Base-by-base conservation (phyloP, 2,888 invertebrate genomes). In the Catotricha subobsoleta region DNA sequence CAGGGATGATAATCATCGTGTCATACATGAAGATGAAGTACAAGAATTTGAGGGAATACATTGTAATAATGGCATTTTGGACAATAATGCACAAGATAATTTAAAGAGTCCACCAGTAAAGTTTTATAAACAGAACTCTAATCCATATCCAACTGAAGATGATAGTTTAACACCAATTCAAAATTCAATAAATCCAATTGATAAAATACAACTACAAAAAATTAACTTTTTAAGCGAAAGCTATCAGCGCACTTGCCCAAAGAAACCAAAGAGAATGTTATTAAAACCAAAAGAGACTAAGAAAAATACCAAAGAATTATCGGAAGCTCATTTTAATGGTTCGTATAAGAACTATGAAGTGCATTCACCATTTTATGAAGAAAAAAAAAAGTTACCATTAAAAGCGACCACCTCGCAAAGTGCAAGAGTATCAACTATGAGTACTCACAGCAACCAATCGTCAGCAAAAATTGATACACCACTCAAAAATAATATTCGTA, bases 71-170 rank as follows among this genome's bases (percentile, higher is more conserved):
- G 23, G 9, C 9, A 23, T 7, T 23, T 5, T 28, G 10, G n/a
- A 28, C n/a, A 28, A 28, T 9, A 12, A 10, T 9, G n/a, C n/a
- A n/a, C n/a, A n/a, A n/a, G 45, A 42, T 15, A 33, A 41, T 5
- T 43, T 31, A 21, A 41, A 43, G 9, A 49, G 47, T 31, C 52
- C 52, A 9, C 52, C 52, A 8, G 37, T 15, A 13, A 47, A 46
- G 40, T 52, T 51, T 36, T 51, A 47, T 35, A 48, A 45, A 21
- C 40, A 47, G 25, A 52, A 49, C 40, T 48, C 47, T 3, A 47
- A 48, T 43, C 52, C 52, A 6, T 52, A 46, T 45, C 29, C 36
- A 9, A 37, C 47, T 20, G 44, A 40, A 16, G 31, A 35, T 10
- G 35, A 23, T 15, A 13, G 7, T 2, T 34, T 21, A 16, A 25